phyloP scores from a whole-genome alignment of 2,797 vertebrate genomes.

The Darevskia mixta region DNA sequence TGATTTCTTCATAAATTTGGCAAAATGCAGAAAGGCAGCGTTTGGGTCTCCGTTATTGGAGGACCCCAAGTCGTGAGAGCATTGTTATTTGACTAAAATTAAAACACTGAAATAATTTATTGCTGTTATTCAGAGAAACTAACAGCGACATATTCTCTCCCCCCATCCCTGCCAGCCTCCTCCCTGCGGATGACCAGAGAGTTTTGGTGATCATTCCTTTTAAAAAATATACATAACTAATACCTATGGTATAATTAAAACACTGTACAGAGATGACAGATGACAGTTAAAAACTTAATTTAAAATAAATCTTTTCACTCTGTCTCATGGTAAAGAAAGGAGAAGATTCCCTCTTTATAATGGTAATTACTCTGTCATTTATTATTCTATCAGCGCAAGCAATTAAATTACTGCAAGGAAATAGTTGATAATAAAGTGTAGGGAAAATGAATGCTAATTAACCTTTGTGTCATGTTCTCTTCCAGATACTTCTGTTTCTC shows the following conservation, averaged over 20 bases:
- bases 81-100: conserved; percentile 72
- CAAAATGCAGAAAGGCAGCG: conserved; percentile 43
- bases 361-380: conserved; percentile 99
- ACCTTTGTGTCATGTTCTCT: conserved; percentile 98
- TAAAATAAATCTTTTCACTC: conserved; percentile 99
- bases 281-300: conserved; percentile 99
- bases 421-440: conserved; percentile 99
- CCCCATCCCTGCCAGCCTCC: conserved; percentile 40
- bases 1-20: conserved; percentile 66
- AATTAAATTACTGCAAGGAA: conserved; percentile 99
- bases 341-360: conserved; percentile 99
- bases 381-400: conserved; percentile 99
- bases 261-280: conserved; percentile 98
- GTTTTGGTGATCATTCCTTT: conserved; percentile 82
- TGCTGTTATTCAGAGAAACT: conserved; percentile 74
- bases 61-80: conserved; percentile 64
- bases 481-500: conserved; percentile 93
- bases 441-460: conserved; percentile 99
- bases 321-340: conserved; percentile 99
- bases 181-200: conserved; percentile 77
- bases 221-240: conserved; percentile 95
- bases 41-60: conserved; percentile 65
- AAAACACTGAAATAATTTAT: conserved; percentile 76
- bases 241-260: conserved; percentile 99
- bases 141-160: conserved; percentile 72